Evolutionary conservation across 2,888 invertebrate species (phyloP).

Genomic region (Drosophila testacea): DNA sequence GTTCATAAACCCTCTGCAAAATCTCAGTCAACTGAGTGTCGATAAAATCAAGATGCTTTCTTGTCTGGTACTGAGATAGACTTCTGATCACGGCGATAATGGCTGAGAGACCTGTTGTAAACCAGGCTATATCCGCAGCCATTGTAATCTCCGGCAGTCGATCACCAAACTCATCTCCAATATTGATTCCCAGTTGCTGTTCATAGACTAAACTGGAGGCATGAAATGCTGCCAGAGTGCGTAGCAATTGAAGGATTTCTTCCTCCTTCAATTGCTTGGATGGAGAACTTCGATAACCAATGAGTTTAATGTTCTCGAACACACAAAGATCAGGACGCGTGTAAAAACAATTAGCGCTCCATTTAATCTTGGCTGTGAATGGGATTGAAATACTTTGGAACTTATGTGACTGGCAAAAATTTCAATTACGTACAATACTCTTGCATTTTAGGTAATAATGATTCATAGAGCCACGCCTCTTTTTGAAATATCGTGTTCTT

Average conservation of each 20-base stretch:
- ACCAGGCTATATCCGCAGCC: conserved; percentile 73
- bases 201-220: conserved; percentile 84
- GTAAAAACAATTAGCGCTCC: conserved; percentile 82
- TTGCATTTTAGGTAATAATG: conserved; percentile 62
- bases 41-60: conserved; percentile 62
- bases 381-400: not conserved
- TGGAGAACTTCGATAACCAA: conserved; percentile 50
- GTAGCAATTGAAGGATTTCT: conserved; percentile 78
- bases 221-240: conserved; percentile 84
- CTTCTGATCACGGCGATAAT: conserved; percentile 59
- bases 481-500: conserved; percentile 75
- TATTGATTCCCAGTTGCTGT: conserved; percentile 56
- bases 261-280: conserved; percentile 56
- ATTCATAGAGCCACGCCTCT: conserved; percentile 72
- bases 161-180: conserved; percentile 54
- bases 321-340: conserved; percentile 81
- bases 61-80: conserved; percentile 64
- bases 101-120: conserved; percentile 72
- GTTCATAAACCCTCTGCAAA: conserved; percentile 68
- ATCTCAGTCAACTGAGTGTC: conserved; percentile 56
- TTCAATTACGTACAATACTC: conserved; percentile 57
- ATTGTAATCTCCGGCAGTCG: conserved; percentile 75
- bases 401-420: not conserved
- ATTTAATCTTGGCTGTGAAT: conserved; percentile 56
- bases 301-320: conserved; percentile 83